These are phyloP conservation scores for Hippocampus mohnikei DNA, from an alignment of 2,113 vertebrate genomes.

Conservation along the genomic window DNA sequence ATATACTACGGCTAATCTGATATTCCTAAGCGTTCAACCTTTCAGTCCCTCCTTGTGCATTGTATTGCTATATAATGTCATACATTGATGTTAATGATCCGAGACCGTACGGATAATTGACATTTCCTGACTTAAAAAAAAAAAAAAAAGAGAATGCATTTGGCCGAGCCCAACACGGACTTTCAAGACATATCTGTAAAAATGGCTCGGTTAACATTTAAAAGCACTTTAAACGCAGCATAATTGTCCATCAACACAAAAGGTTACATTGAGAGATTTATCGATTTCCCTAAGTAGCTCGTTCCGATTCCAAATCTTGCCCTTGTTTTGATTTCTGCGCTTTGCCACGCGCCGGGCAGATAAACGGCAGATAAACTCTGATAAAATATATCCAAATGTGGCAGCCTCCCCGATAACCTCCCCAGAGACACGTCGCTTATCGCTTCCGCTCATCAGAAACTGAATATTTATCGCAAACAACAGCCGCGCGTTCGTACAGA, in stretches of 20 bases:
- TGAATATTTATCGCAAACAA: constrained; percentile 78
- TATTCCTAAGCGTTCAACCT: constrained; percentile 55
- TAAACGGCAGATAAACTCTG: constrained; percentile 72
- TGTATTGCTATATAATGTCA: constrained; percentile 46
- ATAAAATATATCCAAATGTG: constrained; percentile 80
- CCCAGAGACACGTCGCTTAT: constrained; percentile 71
- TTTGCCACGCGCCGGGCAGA: constrained; percentile 72
- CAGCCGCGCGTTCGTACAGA: constrained; percentile 61
- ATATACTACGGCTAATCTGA: constrained; percentile 51
- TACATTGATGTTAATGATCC: constrained; percentile 52
- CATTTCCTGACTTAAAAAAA: constrained; percentile 62
- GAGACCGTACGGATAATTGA: constrained; percentile 54
- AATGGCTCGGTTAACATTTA: constrained; percentile 74
- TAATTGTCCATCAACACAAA: constrained; percentile 60
- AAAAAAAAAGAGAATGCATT: constrained; percentile 38
- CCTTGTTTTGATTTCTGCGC: constrained; percentile 61
- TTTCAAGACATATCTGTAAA: constrained; percentile 42
- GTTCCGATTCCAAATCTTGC: constrained; percentile 65
- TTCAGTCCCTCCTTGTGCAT: constrained; percentile 45
- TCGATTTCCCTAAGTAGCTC: constrained; percentile 72
- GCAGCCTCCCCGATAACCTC: constrained; percentile 74
- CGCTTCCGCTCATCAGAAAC: constrained; percentile 71
- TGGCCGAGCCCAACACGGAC: constrained; percentile 46
- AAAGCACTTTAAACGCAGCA: constrained; percentile 53
- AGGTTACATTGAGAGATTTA: constrained; percentile 63